Base-by-base conservation (phyloP, 1,140 invertebrate species). In the Drosophila obscura region DNA sequence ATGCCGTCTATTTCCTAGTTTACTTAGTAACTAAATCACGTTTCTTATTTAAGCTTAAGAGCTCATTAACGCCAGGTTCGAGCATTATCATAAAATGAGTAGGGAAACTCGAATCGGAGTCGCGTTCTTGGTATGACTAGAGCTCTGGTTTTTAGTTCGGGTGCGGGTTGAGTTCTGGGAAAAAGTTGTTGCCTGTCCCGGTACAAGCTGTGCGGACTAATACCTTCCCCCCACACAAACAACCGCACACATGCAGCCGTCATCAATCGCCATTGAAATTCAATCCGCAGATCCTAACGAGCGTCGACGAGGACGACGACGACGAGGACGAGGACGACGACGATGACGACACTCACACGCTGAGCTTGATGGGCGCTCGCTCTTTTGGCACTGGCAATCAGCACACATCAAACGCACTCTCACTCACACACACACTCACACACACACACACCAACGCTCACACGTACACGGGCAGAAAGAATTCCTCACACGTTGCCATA, bases 21-120 rank as follows among this genome's bases (percentile, higher is more conserved):
- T 88, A 88, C 84, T 88, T 88, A 80, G 84, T 88, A 88, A 77
- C 83, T 89, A 89, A 88, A 88, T 88, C 83, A 88, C 83, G 83
- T 88, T 88, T 84, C 83, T 80, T 88, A 88, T 88, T 88, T 88
- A 88, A 88, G 83, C 83, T 88, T 84, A 88, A 88, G 83, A 89
- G 83, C 83, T 88, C 83, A 88, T 88, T 88, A 88, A 88, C 83
- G 83, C 83, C 83, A 89, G 83, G 80, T 77, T 80, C 68, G 65
- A 77, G 73, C 84, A 88, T 88, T 88, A 88, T 89, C 83, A 88
- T 88, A 88, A 88, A 88, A 88, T 76, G 76, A 88, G 73, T 55
- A 75, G 76, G 53, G 56, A 72, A 61, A 57, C 73, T 61, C 35
- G 41, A 56, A 45, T 68, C 59, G 35, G 46, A 65, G 59, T 73